These are phyloP conservation scores for Leucopsar rothschildi DNA, from an alignment of 2,113 vertebrate genomes.

Conservation along the genomic window DNA sequence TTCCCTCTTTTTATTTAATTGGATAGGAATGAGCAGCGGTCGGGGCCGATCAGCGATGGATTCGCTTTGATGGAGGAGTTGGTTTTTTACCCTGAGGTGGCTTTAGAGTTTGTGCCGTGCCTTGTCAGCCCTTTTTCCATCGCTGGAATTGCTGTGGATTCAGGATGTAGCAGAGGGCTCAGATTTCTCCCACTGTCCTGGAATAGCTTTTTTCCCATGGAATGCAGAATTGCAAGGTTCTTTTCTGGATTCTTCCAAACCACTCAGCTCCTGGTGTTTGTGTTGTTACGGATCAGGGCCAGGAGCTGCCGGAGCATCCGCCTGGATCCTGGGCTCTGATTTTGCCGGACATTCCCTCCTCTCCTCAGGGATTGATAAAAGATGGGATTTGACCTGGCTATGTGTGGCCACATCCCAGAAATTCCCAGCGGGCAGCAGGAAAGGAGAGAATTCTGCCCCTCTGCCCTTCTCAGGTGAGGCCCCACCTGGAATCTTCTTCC, in stretches of 20 bases:
- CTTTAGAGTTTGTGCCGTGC: neutral
- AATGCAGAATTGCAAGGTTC: neutral
- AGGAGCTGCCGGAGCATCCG: neutral
- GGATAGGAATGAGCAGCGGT: neutral
- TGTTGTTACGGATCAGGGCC: neutral
- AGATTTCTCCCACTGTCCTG: neutral
- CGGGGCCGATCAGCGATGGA: fast-evolving
- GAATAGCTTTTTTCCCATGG: neutral
- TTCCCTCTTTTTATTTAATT: neutral
- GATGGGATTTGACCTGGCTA: fast-evolving
- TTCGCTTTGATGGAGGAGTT: neutral
- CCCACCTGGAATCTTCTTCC: neutral
- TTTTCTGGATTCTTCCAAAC: neutral
- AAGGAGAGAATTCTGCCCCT: neutral
- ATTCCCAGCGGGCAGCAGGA: neutral
- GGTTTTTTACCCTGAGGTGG: neutral
- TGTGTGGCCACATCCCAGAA: neutral
- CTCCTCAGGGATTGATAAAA: neutral
- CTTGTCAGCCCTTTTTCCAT: neutral
- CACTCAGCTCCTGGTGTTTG: neutral
- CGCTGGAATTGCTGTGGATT: neutral
- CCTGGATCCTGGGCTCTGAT: neutral
- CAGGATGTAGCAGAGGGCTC: neutral
- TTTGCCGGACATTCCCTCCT: neutral
- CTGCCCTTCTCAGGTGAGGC: no score